Evolutionary conservation across 2,797 vertebrate genomes (phyloP).

Genomic region (Propithecus deckenii): DNA sequence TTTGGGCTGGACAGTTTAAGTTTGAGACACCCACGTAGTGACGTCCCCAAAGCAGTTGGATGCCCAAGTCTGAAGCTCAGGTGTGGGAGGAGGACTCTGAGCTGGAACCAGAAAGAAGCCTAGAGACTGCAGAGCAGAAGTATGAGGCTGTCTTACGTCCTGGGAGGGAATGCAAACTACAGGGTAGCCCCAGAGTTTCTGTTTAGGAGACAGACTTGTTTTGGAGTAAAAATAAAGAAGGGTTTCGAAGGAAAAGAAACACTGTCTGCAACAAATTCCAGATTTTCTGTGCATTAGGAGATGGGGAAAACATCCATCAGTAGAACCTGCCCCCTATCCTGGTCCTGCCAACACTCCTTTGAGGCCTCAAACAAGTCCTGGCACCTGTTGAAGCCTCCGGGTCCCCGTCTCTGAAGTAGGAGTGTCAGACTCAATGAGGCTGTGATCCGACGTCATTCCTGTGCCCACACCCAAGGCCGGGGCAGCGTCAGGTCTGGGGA

Average conservation of each 20-base stretch:
- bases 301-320: neutral
- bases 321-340: neutral
- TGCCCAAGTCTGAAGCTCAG: neutral
- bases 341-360: neutral
- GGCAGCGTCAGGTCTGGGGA: neutral
- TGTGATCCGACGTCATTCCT: neutral
- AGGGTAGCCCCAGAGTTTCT: neutral
- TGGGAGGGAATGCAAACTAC: neutral
- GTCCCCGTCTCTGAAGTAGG: neutral
- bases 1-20: neutral
- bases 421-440: rapidly evolving
- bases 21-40: neutral
- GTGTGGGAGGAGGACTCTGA: neutral
- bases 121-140: neutral
- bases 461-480: rapidly evolving
- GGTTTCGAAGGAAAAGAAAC: neutral
- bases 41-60: neutral
- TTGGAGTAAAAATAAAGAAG: neutral
- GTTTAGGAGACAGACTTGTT: neutral
- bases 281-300: neutral
- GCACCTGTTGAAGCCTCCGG: neutral
- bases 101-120: neutral
- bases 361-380: neutral
- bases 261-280: neutral
- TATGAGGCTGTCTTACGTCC: rapidly evolving